A percentile compares a stretch with the other conserved stretches of the same genome.
These are phyloP conservation scores for Vanacampus margaritifer DNA, from an alignment of 2,113 vertebrate species.

Conservation along the genomic window DNA sequence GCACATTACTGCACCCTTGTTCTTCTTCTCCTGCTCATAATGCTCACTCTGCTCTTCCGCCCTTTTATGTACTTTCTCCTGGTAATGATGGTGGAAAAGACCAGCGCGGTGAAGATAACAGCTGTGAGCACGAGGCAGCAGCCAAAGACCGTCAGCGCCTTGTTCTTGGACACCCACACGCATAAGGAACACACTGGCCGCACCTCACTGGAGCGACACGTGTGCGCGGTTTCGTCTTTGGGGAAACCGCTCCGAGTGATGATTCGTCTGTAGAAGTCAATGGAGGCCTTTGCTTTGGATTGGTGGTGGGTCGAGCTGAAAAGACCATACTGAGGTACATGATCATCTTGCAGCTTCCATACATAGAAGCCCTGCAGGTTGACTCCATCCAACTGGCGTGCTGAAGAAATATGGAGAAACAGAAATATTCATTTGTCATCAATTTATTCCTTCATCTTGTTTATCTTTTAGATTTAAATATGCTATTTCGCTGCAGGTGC, in stretches of 20 bases:
- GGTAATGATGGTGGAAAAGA: constrained; percentile 65
- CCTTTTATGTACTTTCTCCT: constrained; percentile 62
- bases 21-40: constrained; percentile 20
- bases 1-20: constrained; percentile 17
- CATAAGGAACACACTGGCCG: constrained; percentile 71
- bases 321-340: constrained; percentile 81
- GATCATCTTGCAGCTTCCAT: constrained; percentile 84
- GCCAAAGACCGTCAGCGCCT: constrained; percentile 81
- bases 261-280: constrained; percentile 78
- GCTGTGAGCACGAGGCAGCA: constrained; percentile 77
- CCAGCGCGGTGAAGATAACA: constrained; percentile 70
- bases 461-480: background rate
- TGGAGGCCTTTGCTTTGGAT: constrained; percentile 82
- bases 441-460: background rate
- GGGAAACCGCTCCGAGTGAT: constrained; percentile 78
- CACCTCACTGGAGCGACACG: constrained; percentile 42
- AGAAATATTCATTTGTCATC: background rate
- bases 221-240: constrained; percentile 11
- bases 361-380: constrained; percentile 88
- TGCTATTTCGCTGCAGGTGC: background rate
- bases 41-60: constrained; percentile 24
- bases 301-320: constrained; percentile 77
- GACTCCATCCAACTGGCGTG: constrained; percentile 80
- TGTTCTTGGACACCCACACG: constrained; percentile 73
- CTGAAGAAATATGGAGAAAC: constrained; percentile 61